Evolutionary conservation across 2,888 invertebrate genomes (phyloP).

Genomic region (Nomada ferruginata): DNA sequence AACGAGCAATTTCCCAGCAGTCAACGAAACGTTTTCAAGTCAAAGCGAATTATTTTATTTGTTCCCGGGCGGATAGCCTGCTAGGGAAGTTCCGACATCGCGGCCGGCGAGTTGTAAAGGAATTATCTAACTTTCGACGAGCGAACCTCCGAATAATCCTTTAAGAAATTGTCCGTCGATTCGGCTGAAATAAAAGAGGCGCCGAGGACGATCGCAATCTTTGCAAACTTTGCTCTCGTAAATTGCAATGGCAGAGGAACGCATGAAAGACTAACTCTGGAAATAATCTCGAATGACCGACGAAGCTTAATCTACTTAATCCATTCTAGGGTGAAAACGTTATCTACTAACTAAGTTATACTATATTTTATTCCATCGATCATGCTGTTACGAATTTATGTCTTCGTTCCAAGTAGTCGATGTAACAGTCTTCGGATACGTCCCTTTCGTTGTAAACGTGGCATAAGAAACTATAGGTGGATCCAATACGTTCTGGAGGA

Average conservation of each 20-base stretch:
- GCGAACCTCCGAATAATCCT: constrained; percentile 62
- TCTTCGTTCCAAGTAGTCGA: neutral
- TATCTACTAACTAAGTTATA: too few species aligned
- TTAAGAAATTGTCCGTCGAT: constrained; percentile 63
- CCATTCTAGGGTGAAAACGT: too few species aligned
- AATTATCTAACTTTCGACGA: constrained; percentile 61
- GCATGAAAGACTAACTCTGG: constrained; percentile 15
- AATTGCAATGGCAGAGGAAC: constrained; percentile 14
- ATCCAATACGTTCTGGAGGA: neutral
- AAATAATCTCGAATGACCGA: constrained; percentile 56
- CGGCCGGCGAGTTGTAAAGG: constrained; percentile 57
- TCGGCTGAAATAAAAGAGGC: constrained; percentile 54
- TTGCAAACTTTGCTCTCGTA: constrained; percentile 37
- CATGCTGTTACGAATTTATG: too few species aligned
- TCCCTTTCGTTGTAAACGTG: neutral
- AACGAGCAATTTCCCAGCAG: constrained; percentile 40
- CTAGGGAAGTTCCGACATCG: constrained; percentile 31
- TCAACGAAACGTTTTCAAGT: constrained; percentile 28
- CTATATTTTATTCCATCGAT: too few species aligned
- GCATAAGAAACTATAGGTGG: constrained; percentile 4
- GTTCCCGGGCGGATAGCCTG: constrained; percentile 4
- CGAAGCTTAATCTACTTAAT: constrained; percentile 29
- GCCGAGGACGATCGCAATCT: constrained; percentile 41
- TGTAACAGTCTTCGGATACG: neutral
- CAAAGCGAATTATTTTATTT: constrained; percentile 60